Evolutionary conservation across 2,888 invertebrate genomes (phyloP).

Genomic region (Chloromyia formosa): DNA sequence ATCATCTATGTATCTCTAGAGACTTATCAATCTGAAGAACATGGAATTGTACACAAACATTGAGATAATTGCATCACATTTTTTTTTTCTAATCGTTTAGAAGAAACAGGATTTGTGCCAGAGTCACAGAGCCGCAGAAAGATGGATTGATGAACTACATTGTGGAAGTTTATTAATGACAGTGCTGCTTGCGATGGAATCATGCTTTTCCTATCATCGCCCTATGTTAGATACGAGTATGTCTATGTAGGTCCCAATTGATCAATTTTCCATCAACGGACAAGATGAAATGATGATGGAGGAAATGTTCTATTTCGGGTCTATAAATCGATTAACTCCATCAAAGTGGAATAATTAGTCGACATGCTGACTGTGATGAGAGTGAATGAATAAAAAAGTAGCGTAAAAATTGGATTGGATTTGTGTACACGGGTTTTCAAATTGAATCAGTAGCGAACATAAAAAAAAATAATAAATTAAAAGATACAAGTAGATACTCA

Average conservation of each 20-base stretch:
- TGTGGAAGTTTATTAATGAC: not conserved
- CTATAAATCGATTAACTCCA: not conserved
- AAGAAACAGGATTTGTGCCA: not conserved
- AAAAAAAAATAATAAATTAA: too few relatives aligned
- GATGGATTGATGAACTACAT: not conserved
- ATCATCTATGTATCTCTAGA: not conserved
- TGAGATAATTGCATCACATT: constrained; percentile 33
- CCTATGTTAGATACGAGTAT: not conserved
- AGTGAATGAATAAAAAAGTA: not conserved
- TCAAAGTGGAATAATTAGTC: not conserved
- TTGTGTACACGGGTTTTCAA: not conserved
- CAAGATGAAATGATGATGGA: not conserved
- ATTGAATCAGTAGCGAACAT: too few relatives aligned
- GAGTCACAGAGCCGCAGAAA: not conserved
- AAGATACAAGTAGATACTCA: too few relatives aligned
- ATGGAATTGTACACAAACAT: constrained; percentile 22
- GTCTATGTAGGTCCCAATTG: not conserved
- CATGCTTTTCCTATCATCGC: not conserved
- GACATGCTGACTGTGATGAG: not conserved
- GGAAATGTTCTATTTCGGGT: not conserved
- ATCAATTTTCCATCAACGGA: not conserved
- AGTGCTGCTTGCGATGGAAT: not conserved
- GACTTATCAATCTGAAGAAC: constrained; percentile 9
- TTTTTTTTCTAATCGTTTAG: constrained; percentile 3
- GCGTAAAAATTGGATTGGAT: not conserved